Base-by-base conservation (phyloP, 2,797 vertebrate genomes). In the Brotula barbata region DNA sequence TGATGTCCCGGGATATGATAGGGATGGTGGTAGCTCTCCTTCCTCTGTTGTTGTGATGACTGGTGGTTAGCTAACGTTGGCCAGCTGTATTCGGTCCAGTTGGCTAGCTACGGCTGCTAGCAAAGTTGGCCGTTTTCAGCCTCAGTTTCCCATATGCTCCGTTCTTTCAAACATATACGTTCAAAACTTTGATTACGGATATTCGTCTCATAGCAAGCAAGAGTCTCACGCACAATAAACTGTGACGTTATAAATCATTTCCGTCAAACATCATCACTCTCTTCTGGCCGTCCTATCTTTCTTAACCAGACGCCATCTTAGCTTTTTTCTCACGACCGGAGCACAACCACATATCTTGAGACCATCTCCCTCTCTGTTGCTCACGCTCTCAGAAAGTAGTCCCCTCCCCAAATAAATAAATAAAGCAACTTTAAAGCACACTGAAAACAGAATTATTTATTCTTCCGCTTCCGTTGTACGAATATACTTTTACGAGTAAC, bases 251-350 rank as follows among this genome's bases (percentile, higher is more conserved):
- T 85, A 57, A 83, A 82, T 86, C 78, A 83, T 80, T 88, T 81
- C 20, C 81, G 75, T 78, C 60, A 55, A 73, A 66, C 75, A 87
- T 63, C 77, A 83, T 85, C 78, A 80, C 69, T 88, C 87, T 77
- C 83, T 74, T 81, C 85, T 74, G 83, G 87, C 87, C 89, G 86
- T 89, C 83, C 89, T 89, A 87, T 85, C 86, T 89, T 89, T 87
- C 90, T 90, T 85, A 78, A 90, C 81, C 88, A 88, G 87, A 86
- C 91, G 91, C 92, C 92, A 93, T 93, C 90, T 92, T 93, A 90
- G 84, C 85, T 91, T 89, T 87, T 91, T 90, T 89, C 89, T 91
- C 90, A 90, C 89, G 84, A 86, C 88, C 89, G 82, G 83, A 91
- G 84, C 86, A 90, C 91, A 87, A 81, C 90, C 85, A 80, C 74